Evolutionary conservation across 2,888 invertebrate genomes (phyloP), one percentile per base, ranked within the genome.

Genomic region (Mantis religiosa): DNA sequence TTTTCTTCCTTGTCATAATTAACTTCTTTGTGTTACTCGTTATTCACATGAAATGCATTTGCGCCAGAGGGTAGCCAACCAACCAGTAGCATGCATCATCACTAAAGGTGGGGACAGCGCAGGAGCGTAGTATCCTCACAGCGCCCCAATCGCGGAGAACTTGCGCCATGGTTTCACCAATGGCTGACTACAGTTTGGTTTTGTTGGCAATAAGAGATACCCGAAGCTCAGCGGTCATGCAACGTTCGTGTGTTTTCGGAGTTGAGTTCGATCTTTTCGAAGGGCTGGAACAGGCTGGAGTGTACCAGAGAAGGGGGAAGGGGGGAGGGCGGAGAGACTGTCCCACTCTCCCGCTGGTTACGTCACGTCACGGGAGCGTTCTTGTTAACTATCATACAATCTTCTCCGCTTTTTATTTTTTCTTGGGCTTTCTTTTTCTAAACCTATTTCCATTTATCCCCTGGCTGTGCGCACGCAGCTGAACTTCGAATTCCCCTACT

Each of bases 151-250:
- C 88, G 47, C n/a, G 83, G 71, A 27, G 30, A 47, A 82, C 82
- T 87, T 89, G 88, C 89, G 89, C 88, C 88, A 54, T 88, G 71
- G 88, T n/a, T 88, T 14, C 71, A 83, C 89, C 89, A 89, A 89
- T 89, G 54, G 84, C 8, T 20, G 82, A 28, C 27, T 15, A 30
- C 28, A 84, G 84, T 82, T 14, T 82, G 82, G 41, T 28, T 87
- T 87, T 82, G 87, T 87, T 82, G 82, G 81, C n/a, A 87, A 82
- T 30, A 87, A 82, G 87, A 82, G 86, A 25, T 20, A 71, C 25
- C 54, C 87, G 87, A 87, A 41, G 34, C 4, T 82, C 12, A 2
- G 30, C 28, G 9, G 34, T 81, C 27, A 14, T 82, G 82, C 28
- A 28, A 81, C 20, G 85, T 88, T 88, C 88, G 88, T 82, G 30